phyloP scores from a whole-genome alignment of 2,113 vertebrate genomes.

The Trogon melanurus region DNA sequence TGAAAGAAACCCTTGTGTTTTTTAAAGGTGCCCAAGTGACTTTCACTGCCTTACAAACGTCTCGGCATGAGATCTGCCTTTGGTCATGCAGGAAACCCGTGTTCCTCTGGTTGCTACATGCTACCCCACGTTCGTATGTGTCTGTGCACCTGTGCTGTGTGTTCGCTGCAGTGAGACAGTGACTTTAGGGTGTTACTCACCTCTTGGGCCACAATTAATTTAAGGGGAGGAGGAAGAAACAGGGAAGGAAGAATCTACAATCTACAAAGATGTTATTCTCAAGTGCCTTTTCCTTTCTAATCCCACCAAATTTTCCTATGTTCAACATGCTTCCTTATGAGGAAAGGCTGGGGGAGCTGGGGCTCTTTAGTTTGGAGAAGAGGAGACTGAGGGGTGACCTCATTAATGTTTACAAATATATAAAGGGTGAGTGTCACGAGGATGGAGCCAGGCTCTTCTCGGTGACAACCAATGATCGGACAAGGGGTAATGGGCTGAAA shows the following conservation, averaged over 20 bases:
- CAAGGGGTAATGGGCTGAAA: too few relatives aligned
- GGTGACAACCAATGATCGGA: too few relatives aligned
- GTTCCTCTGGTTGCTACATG: rapidly evolving
- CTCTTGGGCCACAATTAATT: not conserved
- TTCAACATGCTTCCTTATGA: not conserved
- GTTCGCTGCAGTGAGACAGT: not conserved
- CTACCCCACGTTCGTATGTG: rapidly evolving
- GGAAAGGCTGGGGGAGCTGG: too few relatives aligned
- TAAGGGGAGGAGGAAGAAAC: not conserved
- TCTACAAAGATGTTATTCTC: not conserved
- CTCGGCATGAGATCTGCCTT: not conserved
- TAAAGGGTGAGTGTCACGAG: too few relatives aligned
- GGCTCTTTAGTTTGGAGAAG: too few relatives aligned
- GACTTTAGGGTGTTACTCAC: not conserved
- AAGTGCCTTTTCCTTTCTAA: not conserved
- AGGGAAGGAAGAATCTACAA: not conserved
- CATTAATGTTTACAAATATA: too few relatives aligned
- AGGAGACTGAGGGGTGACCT: too few relatives aligned
- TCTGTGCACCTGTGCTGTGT: not conserved
- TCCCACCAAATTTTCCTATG: not conserved
- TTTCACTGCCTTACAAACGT: not conserved
- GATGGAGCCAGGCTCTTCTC: too few relatives aligned
- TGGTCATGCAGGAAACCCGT: not conserved
- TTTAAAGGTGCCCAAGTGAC: not conserved
- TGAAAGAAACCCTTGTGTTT: not conserved